Percentiles rank a stretch among this genome's conserved stretches.
These are phyloP conservation scores for Phenganax subtilis DNA, from an alignment of 92 coral and sea anemone species.

Conservation along the genomic window DNA sequence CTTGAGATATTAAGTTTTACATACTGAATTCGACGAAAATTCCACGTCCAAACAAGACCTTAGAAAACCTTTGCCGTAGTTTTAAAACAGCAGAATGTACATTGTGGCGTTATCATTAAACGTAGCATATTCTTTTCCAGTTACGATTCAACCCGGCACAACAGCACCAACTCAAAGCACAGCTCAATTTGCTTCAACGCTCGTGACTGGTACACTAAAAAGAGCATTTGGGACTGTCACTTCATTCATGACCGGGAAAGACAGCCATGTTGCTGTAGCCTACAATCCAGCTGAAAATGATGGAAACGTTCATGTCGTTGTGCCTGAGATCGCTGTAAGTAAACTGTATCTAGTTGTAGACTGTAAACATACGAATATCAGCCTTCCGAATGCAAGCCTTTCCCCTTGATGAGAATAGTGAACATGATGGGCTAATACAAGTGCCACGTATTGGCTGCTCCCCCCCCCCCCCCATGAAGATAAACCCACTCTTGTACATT, in stretches of 20 bases:
- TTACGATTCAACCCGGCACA: slow-evolving; percentile 33
- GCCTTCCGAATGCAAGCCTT: neutral
- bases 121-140: slow-evolving; percentile 1
- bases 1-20: no score
- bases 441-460: no score
- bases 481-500: no score
- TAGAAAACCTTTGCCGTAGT: no score
- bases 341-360: neutral
- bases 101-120: neutral
- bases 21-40: no score
- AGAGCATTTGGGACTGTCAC: slow-evolving; percentile 71
- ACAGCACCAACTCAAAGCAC: slow-evolving; percentile 25
- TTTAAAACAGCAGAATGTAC: no score
- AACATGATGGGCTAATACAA: neutral
- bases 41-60: no score
- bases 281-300: slow-evolving; percentile 20
- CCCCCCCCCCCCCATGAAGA: no score
- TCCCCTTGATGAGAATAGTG: no score
- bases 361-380: neutral
- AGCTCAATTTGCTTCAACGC: slow-evolving; percentile 54
- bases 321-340: slow-evolving; percentile 13
- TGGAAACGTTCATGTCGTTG: slow-evolving; percentile 37
- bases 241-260: slow-evolving; percentile 41
- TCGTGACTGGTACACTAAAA: slow-evolving; percentile 73
- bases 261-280: slow-evolving; percentile 18